phyloP scores from a whole-genome alignment of 1,140 invertebrate species.

The Spodoptera frugiperda region DNA sequence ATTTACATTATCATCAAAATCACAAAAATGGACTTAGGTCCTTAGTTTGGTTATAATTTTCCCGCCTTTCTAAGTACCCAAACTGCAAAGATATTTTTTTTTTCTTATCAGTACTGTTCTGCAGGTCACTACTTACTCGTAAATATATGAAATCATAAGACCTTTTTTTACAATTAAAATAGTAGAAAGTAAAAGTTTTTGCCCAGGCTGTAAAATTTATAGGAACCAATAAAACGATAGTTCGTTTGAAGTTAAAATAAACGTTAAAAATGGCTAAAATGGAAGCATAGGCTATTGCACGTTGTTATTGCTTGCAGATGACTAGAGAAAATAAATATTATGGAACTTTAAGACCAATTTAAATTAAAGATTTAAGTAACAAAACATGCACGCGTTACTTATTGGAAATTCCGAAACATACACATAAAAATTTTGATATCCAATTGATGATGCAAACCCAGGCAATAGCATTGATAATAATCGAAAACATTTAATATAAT shows the following conservation, averaged over 20 bases:
- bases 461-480: no score
- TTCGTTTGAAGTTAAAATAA: neutral
- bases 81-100: no score
- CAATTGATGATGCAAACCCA: no score
- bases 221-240: neutral
- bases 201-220: neutral
- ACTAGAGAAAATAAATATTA: slow-evolving; percentile 21
- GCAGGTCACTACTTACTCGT: no score
- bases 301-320: neutral
- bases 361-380: neutral
- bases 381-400: neutral
- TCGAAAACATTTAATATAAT: no score
- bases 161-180: slow-evolving; percentile 7
- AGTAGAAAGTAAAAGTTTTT: neutral
- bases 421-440: no score
- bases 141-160: neutral
- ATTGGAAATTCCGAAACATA: no score
- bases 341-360: neutral
- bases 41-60: no score
- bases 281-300: slow-evolving; percentile 21
- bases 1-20: no score
- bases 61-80: no score
- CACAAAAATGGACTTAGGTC: no score
- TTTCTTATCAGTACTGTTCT: no score
- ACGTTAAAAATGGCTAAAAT: neutral